phyloP scores from a whole-genome alignment of 2,113 vertebrate genomes.

The Ammodramus savannarum region DNA sequence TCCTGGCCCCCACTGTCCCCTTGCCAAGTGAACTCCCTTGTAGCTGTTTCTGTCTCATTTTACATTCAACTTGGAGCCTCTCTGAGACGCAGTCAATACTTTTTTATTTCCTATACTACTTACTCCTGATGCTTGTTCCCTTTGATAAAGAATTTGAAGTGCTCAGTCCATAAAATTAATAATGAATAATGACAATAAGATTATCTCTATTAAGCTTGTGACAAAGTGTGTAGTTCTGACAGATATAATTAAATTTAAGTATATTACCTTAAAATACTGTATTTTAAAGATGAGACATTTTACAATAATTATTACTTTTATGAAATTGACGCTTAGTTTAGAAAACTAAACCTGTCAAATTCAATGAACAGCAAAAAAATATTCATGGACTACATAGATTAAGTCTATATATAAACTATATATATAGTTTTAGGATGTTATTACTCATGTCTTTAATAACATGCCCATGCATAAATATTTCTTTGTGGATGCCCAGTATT shows the following conservation, averaged over 20 bases:
- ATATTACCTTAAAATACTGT: neutral
- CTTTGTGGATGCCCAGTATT: too few species aligned
- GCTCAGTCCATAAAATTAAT: neutral
- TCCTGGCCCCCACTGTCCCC: neutral
- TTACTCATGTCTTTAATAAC: neutral
- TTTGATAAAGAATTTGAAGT: neutral
- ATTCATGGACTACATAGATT: neutral
- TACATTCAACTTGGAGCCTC: neutral
- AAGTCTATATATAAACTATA: neutral
- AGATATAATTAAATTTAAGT: neutral
- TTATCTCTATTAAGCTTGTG: neutral
- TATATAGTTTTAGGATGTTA: neutral
- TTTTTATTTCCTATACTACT: neutral
- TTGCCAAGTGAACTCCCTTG: neutral
- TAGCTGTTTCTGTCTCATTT: neutral
- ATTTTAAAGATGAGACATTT: neutral
- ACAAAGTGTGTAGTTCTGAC: neutral
- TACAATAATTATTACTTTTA: neutral
- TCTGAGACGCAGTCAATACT: neutral
- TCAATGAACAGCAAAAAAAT: neutral
- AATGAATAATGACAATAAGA: neutral
- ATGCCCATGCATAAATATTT: neutral
- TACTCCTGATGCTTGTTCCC: neutral
- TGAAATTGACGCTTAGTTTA: conserved; percentile 9
- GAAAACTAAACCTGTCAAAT: neutral